Percentiles rank a stretch among this genome's conserved stretches.
phyloP scores from a whole-genome alignment of 2,113 vertebrate species.

The Chlorodrepanis virens region DNA sequence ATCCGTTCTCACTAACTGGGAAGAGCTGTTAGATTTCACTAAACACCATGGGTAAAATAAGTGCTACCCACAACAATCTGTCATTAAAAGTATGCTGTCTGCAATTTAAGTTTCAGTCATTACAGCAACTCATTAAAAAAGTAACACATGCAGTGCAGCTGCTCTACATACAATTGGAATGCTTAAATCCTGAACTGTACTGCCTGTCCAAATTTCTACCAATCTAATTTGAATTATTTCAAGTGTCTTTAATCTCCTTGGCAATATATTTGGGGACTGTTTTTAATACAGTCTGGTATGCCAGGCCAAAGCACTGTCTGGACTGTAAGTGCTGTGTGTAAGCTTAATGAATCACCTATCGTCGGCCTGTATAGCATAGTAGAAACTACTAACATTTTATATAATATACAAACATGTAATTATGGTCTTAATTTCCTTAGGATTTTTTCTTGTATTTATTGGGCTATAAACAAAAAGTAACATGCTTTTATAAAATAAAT shows the following conservation, averaged over 20 bases:
- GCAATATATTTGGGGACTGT: neutral
- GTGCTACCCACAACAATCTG: conserved; percentile 22
- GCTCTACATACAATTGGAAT: neutral
- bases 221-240: neutral
- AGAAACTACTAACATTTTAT: neutral
- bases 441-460: neutral
- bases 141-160: neutral
- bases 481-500: neutral
- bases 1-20: neutral
- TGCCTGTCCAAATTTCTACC: neutral
- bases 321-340: neutral
- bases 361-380: neutral
- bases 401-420: neutral
- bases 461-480: neutral
- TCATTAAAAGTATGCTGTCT: neutral
- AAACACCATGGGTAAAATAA: neutral
- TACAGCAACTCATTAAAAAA: neutral
- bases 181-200: neutral
- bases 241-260: neutral
- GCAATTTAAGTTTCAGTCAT: neutral
- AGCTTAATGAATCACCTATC: neutral
- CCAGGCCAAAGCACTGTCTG: neutral
- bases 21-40: neutral
- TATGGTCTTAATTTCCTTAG: neutral
- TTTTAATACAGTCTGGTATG: neutral